phyloP scores from a whole-genome alignment of 2,888 invertebrate species.

The Oasisia sp. region DNA sequence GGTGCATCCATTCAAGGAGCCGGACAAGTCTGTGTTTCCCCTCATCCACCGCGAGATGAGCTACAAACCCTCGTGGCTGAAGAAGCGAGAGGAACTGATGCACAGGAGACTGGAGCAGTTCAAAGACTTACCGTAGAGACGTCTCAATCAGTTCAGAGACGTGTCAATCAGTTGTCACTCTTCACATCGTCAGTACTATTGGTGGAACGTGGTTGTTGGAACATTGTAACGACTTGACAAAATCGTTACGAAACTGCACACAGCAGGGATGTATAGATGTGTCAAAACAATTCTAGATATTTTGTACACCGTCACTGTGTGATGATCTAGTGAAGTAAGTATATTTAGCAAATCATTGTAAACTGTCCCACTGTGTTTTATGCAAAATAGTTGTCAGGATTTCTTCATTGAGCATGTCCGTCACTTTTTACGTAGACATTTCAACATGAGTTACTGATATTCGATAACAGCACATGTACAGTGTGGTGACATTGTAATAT shows the following conservation, averaged over 20 bases:
- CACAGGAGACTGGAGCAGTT: slow-evolving; percentile 42
- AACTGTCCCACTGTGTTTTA: background rate
- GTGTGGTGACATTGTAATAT: background rate
- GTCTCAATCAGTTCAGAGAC: background rate
- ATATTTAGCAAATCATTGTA: background rate
- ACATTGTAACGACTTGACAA: too few relatives aligned
- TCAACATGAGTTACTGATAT: background rate
- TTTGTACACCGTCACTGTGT: background rate
- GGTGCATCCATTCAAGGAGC: slow-evolving; percentile 78
- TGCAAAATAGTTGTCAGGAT: background rate
- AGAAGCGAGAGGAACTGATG: slow-evolving; percentile 42
- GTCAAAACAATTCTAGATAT: too few relatives aligned
- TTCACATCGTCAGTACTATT: background rate
- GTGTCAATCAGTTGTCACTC: background rate
- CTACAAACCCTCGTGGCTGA: slow-evolving; percentile 55
- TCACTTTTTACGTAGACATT: background rate
- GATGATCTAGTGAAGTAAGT: background rate
- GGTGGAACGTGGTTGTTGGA: slow-evolving; percentile 9
- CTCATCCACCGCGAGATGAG: slow-evolving; percentile 40
- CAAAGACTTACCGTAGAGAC: slow-evolving; percentile 38
- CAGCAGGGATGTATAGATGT: too few relatives aligned
- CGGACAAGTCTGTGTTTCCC: slow-evolving; percentile 52
- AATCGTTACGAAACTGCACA: too few relatives aligned
- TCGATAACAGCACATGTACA: background rate
- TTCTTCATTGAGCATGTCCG: background rate